Evolutionary conservation across 1,140 invertebrate genomes (phyloP), one percentile per base, ranked within the genome.

Genomic region (Semibalanus balanoides): DNA sequence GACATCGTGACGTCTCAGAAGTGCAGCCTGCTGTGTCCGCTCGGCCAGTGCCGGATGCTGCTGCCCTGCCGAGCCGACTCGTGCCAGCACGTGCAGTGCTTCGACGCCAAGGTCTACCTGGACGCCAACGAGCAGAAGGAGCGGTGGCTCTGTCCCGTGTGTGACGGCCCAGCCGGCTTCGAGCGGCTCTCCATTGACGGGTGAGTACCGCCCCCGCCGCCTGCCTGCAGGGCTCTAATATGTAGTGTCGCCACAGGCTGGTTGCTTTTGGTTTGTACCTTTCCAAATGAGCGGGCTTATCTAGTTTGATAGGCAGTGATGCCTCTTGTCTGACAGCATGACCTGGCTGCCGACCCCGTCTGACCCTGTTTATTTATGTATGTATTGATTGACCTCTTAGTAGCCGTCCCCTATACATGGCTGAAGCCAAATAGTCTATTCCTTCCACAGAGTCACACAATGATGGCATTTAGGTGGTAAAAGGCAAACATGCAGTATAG

Each of bases 51-150:
- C 90, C 87, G 94, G 74, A 97, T 98, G 91, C 87, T 86, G 64
- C 90, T 93, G 73, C 97, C 97, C 0, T 95, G 93, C 83, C 88
- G 96, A 73, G 87, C 96, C 0, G 91, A 89, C 27, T 93, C 92
- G 0, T 99, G 97, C 83, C 89, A 89, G 31, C 97, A 99, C 87
- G 86, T 99, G 75, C 97, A 99, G 83, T 99, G 97, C 86, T 99
- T 99, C 83, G 97, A 99, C 86, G 95, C 96, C 0, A 91, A 89
- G 7, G 86, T 96, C 51, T 99, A 93, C 85, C 86, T 99, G 76
- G 93, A 95, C 88, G 99, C 99, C 97, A 99, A 99, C 83, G 97
- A 99, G 84, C 89, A 94, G 69, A 98, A 97, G 83, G 95, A 97
- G 30, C 97, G 95, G 0, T 99, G 97, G 97, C 91, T 92, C 78